Evolutionary conservation across 2,113 vertebrate genomes (phyloP).

Genomic region (Gnathonemus echidnorhynchus): DNA sequence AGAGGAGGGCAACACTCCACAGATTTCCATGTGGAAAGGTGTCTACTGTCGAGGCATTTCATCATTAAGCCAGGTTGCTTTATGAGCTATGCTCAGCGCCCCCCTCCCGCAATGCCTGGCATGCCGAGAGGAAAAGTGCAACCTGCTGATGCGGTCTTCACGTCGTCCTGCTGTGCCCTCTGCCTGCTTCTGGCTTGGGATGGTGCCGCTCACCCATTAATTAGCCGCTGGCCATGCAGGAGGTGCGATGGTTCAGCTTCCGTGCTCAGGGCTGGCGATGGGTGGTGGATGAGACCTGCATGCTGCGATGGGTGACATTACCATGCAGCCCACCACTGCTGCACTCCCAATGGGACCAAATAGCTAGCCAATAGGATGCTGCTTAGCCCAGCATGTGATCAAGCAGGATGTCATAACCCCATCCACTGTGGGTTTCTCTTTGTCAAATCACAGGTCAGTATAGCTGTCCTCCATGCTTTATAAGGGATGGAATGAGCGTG

Average conservation of each 20-base stretch:
- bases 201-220: not conserved
- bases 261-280: not conserved
- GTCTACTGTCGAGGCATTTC: not conserved
- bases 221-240: not conserved
- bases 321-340: not conserved
- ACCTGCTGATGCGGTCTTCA: not conserved
- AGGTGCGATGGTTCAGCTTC: not conserved
- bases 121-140: not conserved
- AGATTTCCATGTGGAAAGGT: not conserved
- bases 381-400: not conserved
- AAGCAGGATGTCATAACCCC: not conserved
- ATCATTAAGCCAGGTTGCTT: not conserved
- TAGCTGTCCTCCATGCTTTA: not conserved
- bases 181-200: slow-evolving; percentile 34
- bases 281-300: not conserved
- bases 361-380: not conserved
- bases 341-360: not conserved
- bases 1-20: not conserved
- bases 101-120: not conserved
- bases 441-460: not conserved
- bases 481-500: not conserved
- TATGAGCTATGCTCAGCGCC: not conserved
- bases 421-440: not conserved
- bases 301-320: not conserved
- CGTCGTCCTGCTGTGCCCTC: not conserved